phyloP scores from a whole-genome alignment of 2,888 invertebrate species.

The Ophion costatus region DNA sequence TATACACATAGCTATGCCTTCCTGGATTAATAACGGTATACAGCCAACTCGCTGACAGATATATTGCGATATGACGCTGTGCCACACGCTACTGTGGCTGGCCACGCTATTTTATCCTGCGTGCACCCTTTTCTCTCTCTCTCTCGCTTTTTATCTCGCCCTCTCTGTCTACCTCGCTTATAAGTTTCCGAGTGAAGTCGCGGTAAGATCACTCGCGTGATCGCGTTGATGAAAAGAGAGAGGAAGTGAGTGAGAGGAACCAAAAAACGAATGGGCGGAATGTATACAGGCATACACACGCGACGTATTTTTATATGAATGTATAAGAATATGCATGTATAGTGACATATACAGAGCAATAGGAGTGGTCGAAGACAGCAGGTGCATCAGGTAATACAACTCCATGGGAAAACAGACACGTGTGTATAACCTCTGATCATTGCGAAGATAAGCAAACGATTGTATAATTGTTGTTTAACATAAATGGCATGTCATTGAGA shows the following conservation, averaged over 20 bases:
- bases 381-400: constrained; percentile 38
- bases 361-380: constrained; percentile 42
- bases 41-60: constrained; percentile 64
- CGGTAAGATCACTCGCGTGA: constrained; percentile 65
- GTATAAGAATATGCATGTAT: background rate
- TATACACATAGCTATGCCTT: constrained; percentile 56
- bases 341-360: constrained; percentile 8
- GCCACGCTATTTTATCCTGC: constrained; percentile 56
- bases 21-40: constrained; percentile 66
- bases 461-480: constrained; percentile 18
- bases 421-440: constrained; percentile 11
- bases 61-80: constrained; percentile 63
- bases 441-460: constrained; percentile 31
- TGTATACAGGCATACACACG: background rate
- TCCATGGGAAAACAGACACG: constrained; percentile 32
- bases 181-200: constrained; percentile 25
- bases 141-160: constrained; percentile 3
- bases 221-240: constrained; percentile 64
- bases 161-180: constrained; percentile 2
- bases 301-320: constrained; percentile 8
- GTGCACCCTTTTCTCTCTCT: constrained; percentile 14
- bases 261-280: constrained; percentile 57
- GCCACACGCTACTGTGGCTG: constrained; percentile 53
- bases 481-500: constrained; percentile 14
- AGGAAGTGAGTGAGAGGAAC: constrained; percentile 20